Evolutionary conservation across 2,113 vertebrate genomes (phyloP), one percentile per base, ranked within the genome.

Genomic region (Sturnus vulgaris): DNA sequence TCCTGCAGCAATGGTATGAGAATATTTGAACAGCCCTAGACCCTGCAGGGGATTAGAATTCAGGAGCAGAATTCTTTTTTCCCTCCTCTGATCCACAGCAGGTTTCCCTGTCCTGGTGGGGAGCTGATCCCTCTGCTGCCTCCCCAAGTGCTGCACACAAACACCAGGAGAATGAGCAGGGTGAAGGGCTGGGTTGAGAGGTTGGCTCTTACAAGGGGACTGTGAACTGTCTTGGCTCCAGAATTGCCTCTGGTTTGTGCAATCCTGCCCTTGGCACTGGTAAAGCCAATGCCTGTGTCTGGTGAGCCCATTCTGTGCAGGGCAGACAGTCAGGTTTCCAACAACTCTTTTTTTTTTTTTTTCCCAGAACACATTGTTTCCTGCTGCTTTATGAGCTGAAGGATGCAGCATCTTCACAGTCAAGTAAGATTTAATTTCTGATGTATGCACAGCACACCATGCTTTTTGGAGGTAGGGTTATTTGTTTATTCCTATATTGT

Each of bases 131-230:
- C 21, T 69, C 39, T 15, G 35, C 49, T 61, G 50, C 55, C 31
- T 95, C 64, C 42, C 68, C 8, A 5, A 35, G 66, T 25, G 12
- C 2, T 5, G 27, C n/a, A 16, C 0, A 2, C 0, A 2, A 40
- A 57, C 44, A 69, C 11, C 49, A 22, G 0, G 8, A 72, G 37
- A 77, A 61, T 5, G 33, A 57, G 12, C 42, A 37, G 35, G 15
- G 24, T 50, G 66, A 82, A 71, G 35, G 72, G 4, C 37, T 71
- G 88, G 15, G 7, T 17, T 49, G 70, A 55, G 39, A 19, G 61
- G 14, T 0, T 30, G 28, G 33, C n/a, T 35, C 37, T 40, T 37
- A 5, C 0, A 1, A 69, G 31, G 28, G 37, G 37, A 28, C 15
- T 13, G 25, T 46, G 64, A 83, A 7, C n/a, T 75, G 12, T 12